phyloP scores from a whole-genome alignment of 2,888 invertebrate species.

The Petrolisthes manimaculis region DNA sequence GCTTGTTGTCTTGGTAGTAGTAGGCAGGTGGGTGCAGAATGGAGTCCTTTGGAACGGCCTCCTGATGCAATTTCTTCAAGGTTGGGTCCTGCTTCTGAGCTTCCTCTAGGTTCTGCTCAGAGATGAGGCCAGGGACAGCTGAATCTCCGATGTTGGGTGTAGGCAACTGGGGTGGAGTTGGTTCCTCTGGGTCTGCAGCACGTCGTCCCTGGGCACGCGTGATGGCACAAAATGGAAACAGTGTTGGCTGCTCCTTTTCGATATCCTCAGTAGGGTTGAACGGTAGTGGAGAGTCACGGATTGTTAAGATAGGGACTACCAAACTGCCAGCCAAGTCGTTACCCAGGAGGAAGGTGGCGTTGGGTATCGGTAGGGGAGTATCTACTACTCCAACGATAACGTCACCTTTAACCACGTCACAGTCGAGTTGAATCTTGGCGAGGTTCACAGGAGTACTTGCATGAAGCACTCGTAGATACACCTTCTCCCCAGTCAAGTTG shows the following conservation, averaged over 20 bases:
- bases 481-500: background rate
- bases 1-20: background rate
- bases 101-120: conserved; percentile 1
- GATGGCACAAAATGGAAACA: conserved; percentile 10
- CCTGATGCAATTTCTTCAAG: background rate
- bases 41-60: background rate
- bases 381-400: background rate
- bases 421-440: background rate
- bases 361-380: background rate
- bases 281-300: background rate
- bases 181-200: background rate
- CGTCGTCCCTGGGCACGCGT: background rate
- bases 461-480: background rate
- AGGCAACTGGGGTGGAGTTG: background rate
- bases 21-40: background rate
- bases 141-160: background rate
- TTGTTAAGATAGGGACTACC: background rate
- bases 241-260: conserved; percentile 3
- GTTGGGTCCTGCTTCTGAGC: background rate
- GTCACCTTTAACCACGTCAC: background rate
- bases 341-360: conserved; percentile 7
- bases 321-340: conserved; percentile 15
- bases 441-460: background rate
- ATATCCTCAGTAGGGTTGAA: conserved; percentile 17
- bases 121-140: background rate